phyloP scores from a whole-genome alignment of 2,113 vertebrate genomes.

The Poeciliopsis turrubarensis region DNA sequence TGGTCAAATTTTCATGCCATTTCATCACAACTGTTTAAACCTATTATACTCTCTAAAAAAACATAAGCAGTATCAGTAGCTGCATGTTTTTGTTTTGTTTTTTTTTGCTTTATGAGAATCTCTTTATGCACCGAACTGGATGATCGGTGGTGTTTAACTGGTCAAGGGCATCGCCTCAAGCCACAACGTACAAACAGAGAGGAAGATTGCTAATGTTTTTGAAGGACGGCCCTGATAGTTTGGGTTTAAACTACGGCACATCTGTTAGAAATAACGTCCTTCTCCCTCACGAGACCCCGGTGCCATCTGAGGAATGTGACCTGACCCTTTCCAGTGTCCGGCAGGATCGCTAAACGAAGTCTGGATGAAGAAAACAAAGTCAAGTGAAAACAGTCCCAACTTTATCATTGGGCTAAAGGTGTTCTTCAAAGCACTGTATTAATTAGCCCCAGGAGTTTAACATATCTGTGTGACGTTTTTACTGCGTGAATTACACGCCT shows the following conservation, averaged over 20 bases:
- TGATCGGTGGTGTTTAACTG: slow-evolving; percentile 19
- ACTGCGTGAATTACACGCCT: slow-evolving; percentile 66
- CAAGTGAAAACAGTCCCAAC: slow-evolving; percentile 70
- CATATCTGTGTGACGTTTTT: slow-evolving; percentile 56
- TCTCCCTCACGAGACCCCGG: slow-evolving; percentile 48
- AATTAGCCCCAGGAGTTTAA: slow-evolving; percentile 54
- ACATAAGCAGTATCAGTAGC: slow-evolving; percentile 48
- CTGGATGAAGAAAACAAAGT: slow-evolving; percentile 23
- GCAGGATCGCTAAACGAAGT: slow-evolving; percentile 63
- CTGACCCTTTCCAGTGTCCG: slow-evolving; percentile 55
- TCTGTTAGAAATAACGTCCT: slow-evolving; percentile 70
- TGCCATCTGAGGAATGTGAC: slow-evolving; percentile 77
- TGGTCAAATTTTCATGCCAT: slow-evolving; percentile 22
- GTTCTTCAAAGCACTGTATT: slow-evolving; percentile 62
- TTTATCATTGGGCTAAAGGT: slow-evolving; percentile 27
- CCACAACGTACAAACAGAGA: slow-evolving; percentile 8
- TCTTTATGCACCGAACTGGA: neutral
- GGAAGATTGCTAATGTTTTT: neutral
- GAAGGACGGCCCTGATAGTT: slow-evolving; percentile 6
- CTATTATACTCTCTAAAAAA: slow-evolving; percentile 71
- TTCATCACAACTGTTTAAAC: slow-evolving; percentile 74
- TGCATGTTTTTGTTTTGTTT: slow-evolving; percentile 7
- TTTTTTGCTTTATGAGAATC: slow-evolving; percentile 31
- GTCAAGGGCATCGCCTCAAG: neutral
- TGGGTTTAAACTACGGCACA: slow-evolving; percentile 21